Conservation (phyloP, 2,888 invertebrate genomes). For the Keiferia lycopersicella region DNA sequence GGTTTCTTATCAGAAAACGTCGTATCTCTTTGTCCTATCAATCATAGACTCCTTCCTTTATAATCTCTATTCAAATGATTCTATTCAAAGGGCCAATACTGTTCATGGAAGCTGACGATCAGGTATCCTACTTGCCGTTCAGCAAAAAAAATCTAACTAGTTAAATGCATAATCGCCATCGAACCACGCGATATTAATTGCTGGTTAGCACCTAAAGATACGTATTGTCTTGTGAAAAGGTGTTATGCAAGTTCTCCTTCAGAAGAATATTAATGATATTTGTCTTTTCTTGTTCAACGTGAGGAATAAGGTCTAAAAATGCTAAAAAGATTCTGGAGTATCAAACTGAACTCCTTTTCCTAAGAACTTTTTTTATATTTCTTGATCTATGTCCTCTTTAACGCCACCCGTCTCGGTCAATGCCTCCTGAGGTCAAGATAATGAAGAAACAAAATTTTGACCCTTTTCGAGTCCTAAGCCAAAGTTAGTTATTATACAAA, state of each 20-base stretch:
- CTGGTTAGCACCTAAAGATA: not conserved
- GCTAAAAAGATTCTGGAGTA: too few relatives aligned
- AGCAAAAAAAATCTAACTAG: not conserved
- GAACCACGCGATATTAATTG: constrained; percentile 10
- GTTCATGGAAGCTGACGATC: not conserved
- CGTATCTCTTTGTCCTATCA: not conserved
- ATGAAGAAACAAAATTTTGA: too few relatives aligned
- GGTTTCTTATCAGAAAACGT: not conserved
- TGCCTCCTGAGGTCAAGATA: too few relatives aligned
- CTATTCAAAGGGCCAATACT: not conserved
- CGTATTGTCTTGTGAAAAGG: constrained; percentile 6
- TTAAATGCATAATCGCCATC: not conserved
- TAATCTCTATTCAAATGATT: not conserved
- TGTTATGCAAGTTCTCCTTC: not conserved
- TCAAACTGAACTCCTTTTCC: too few relatives aligned
- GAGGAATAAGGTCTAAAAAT: too few relatives aligned
- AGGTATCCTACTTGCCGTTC: constrained; percentile 1
- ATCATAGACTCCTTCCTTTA: not conserved
- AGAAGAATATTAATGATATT: not conserved
- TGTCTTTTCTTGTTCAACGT: not conserved
- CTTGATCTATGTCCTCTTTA: too few relatives aligned
- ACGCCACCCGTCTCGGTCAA: too few relatives aligned
- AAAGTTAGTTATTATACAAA: too few relatives aligned
- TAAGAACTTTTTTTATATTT: too few relatives aligned
- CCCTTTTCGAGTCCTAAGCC: too few relatives aligned